A percentile compares a stretch with the other conserved stretches of the same genome.
Evolutionary conservation across 2,888 invertebrate species (phyloP).

Genomic region (Drosophila heteroneura): DNA sequence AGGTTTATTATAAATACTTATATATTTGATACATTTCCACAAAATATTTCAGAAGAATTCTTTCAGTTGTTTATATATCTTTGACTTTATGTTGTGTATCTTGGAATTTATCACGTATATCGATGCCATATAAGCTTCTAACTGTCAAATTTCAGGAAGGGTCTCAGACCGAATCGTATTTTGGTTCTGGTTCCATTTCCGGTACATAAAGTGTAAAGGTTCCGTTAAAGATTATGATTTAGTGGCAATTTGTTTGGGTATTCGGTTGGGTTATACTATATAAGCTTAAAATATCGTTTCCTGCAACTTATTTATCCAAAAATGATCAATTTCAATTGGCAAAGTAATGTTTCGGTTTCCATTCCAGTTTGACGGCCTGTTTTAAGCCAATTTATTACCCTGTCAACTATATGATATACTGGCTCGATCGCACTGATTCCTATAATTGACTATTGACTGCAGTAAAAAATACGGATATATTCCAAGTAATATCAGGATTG

Average conservation of each 20-base stretch:
- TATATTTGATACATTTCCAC: too few relatives aligned
- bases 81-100: accelerated
- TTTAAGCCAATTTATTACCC: background rate
- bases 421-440: background rate
- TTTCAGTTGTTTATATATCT: background rate
- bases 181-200: background rate
- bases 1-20: too few relatives aligned
- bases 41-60: too few relatives aligned
- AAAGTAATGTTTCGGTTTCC: background rate
- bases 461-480: background rate
- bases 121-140: too few relatives aligned
- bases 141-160: background rate
- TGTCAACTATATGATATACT: background rate
- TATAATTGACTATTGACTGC: background rate
- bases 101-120: too few relatives aligned
- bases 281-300: accelerated
- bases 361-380: background rate
- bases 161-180: background rate
- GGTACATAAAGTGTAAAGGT: background rate
- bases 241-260: background rate
- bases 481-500: background rate
- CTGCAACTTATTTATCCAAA: background rate
- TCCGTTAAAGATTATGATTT: background rate
- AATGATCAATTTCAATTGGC: background rate
- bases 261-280: background rate